Evolutionary conservation across 2,113 vertebrate genomes (phyloP), one percentile per base, ranked within the genome.

Genomic region (Bambusicola thoracicus): DNA sequence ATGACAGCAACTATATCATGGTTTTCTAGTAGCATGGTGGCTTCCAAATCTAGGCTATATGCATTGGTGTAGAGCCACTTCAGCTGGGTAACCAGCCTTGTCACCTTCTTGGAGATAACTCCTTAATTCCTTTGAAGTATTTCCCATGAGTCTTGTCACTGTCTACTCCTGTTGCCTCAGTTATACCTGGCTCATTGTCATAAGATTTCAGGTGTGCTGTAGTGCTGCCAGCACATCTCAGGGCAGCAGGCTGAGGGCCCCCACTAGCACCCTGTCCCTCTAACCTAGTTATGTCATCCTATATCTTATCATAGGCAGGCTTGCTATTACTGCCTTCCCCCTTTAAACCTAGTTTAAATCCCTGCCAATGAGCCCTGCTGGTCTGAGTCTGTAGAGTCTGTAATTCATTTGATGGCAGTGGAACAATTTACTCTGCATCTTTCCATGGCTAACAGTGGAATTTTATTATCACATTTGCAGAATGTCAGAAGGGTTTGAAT

Each of bases 371-470:
- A 49, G 67, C 58, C 41, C 67, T 91, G 53, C 53, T 56, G 53
- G 53, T 56, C 53, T 56, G 53, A 32, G 53, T 32, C 53, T 55
- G 17, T 32, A 18, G 29, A 32, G 53, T 11, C 16, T 32, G 53
- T 32, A 56, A 56, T 56, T 56, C 53, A 58, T 90, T 84, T 78
- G 73, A 93, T n/a, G 49, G 80, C 69, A 88, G 61, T 19, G 41
- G 41, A 85, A 46, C 61, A 77, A 83, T 92, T 93, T 93, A 61
- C 51, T 81, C 43, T n/a, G 66, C 84, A 87, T 89, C 86, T 82
- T 94, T 92, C 70, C 70, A 82, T n/a, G 72, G 70, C 7, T 89
- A 89, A 92, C 84, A 92, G 70, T 48, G n/a, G 41, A 85, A 65
- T 89, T 94, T 89, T 91, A 92, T 94, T 92, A 89, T 79, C 2